Conservation (phyloP, 2,113 vertebrate genomes). For the Ornithorhynchus anatinus region DNA sequence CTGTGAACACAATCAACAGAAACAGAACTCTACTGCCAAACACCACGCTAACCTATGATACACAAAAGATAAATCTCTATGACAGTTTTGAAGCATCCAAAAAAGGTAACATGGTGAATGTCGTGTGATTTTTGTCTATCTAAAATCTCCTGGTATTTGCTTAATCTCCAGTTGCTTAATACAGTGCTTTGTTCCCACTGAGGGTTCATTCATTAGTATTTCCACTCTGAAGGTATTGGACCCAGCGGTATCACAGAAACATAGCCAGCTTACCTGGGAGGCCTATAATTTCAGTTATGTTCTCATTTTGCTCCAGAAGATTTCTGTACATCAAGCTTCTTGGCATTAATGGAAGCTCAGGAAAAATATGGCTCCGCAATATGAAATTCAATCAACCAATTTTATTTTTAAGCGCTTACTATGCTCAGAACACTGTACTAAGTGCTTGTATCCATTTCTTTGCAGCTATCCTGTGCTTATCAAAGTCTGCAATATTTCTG, state of each 20-base stretch:
- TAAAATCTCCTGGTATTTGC: not conserved
- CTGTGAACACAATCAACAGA: constrained; percentile 99
- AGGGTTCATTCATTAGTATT: too few species aligned
- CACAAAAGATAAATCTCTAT: constrained; percentile 98
- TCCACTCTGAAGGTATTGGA: too few species aligned
- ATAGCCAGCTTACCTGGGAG: too few species aligned
- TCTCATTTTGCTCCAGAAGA: not conserved
- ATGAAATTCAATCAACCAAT: too few species aligned
- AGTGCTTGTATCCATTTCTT: constrained; percentile 22
- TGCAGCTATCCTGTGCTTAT: constrained; percentile 42
- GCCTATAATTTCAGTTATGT: constrained; percentile 18
- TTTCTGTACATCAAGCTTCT: constrained; percentile 13
- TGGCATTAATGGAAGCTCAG: constrained; percentile 39
- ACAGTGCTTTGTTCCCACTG: too few species aligned
- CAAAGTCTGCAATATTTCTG: constrained; percentile 50
- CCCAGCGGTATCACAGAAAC: too few species aligned
- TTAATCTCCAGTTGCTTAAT: too few species aligned
- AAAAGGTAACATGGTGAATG: constrained; percentile 83
- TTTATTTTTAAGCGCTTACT: too few species aligned
- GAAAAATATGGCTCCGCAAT: constrained; percentile 22
- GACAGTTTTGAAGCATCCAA: constrained; percentile 99
- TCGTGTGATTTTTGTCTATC: not conserved
- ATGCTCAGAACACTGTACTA: too few species aligned
- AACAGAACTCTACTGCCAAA: constrained; percentile 98
- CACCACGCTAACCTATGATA: constrained; percentile 97